These are phyloP conservation scores for Endotricha flammealis DNA, from an alignment of 2,888 invertebrate genomes.

Conservation along the genomic window DNA sequence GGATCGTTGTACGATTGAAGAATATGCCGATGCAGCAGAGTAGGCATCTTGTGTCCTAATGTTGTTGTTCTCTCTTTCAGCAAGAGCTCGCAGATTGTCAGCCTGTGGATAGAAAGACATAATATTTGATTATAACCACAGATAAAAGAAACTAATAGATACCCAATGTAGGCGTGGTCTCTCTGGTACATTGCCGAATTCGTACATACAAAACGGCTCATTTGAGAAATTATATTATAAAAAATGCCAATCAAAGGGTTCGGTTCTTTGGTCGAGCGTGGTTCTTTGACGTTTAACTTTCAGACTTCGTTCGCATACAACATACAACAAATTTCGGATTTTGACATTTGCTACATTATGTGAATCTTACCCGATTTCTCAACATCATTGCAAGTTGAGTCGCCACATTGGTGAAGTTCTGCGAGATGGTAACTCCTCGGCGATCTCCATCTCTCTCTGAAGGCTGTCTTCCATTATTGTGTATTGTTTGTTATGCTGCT, in stretches of 20 bases:
- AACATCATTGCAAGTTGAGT: constrained; percentile 80
- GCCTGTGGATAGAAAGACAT: constrained; percentile 68
- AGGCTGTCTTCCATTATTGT: constrained; percentile 65
- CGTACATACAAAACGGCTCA: too few species aligned
- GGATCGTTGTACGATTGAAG: constrained; percentile 87
- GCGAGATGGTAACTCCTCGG: constrained; percentile 67
- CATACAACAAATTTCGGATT: too few species aligned
- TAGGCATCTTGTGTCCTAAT: constrained; percentile 85
- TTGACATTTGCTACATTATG: too few species aligned
- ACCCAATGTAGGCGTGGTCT: too few species aligned
- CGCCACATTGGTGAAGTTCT: constrained; percentile 76
- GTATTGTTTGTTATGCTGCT: constrained; percentile 44
- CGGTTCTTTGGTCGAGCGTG: too few species aligned
- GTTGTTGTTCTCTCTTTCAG: constrained; percentile 82
- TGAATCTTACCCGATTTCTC: constrained; percentile 56
- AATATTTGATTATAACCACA: too few species aligned
- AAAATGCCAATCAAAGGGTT: too few species aligned
- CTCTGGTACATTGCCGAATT: too few species aligned
- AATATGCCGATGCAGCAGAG: constrained; percentile 91
- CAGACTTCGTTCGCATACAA: too few species aligned
- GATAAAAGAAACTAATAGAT: too few species aligned
- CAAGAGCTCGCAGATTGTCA: constrained; percentile 78
- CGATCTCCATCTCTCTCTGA: constrained; percentile 52
- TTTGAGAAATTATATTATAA: too few species aligned
- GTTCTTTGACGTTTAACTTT: too few species aligned